Base-by-base conservation (phyloP, 64 coral and sea anemone species). In the Acropora tenuis region DNA sequence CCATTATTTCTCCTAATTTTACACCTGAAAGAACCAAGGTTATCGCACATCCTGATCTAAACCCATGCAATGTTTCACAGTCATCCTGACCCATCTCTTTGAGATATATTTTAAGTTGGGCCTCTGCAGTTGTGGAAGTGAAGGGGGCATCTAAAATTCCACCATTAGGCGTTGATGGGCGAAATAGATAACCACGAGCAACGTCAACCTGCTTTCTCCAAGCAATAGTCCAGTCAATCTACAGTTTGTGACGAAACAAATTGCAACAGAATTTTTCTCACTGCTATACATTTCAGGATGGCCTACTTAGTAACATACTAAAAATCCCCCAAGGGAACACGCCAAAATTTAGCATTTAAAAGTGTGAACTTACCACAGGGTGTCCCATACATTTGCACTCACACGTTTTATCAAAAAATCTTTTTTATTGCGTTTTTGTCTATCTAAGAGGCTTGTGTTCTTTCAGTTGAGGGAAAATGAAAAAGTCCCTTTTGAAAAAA, bases 211-310 rank as follows among this genome's bases (percentile, higher is more conserved):
- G 40, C 10, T 78, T n/a, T 44, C 57, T 0, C 41, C 87, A 75
- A 11, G 74, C 87, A 20, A 90, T 86, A 44, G 83, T 86, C 59
- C 83, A 86, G 83, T 63, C 57, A 86, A 86, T 86, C 19, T 86
- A 86, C 45, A 63, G 53, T 63, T 86, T 48, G 17, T 43, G 13
- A 80, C 55, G 3, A 80, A 80, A 80, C 77, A 80, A 80, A 80
- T 80, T 80, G 78, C 78, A 80, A 50, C 78, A 50, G 78, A 80
- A 80, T 80, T 80, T 80, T 71, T 86, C 17, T 86, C 83, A 86
- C 41, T 30, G n/a, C 83, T 7, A 86, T 68, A 11, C 43, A 48
- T 12, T 86, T 9, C 6, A 71, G 63, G 57, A 30, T 71, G 63
- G 66, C 43, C 57, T 7, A 65, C 83, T 86, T 45, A 86, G 57